Base-by-base conservation (phyloP, 2,113 vertebrate species). In the Halichoerus grypus region DNA sequence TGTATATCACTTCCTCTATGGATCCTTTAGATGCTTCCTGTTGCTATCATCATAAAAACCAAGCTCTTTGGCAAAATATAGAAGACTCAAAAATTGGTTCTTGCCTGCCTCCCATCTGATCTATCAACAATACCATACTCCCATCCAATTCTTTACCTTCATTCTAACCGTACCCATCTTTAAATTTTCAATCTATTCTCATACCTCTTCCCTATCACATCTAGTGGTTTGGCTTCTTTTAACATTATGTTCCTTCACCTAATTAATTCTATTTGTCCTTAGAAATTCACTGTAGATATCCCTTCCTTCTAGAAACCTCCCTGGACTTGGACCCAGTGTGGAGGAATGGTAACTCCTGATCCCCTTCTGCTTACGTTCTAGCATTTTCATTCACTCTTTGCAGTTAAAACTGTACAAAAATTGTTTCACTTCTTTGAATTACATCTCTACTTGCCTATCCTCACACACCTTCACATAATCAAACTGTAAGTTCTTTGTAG, bases 11-110 rank as follows among this genome's bases (percentile, higher is more conserved):
- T 88, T 88, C 67, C 21, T 59, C 3, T 61, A 9, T 39, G 5
- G n/a, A 86, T 36, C 8, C 7, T 81, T 90, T 82, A 61, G 55
- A 46, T n/a, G 11, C 22, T 77, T 81, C 28, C 42, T 92, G 16
- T 59, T 88, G 46, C 13, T 39, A 79, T 87, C 67, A 94, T 28
- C 15, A 65, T 85, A 91, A 82, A 96, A 96, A 51, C 5, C 8
- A 92, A 85, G 53, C 51, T 80, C 22, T 19, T 65, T 33, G 22
- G 21, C 15, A 36, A 51, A 46, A 12, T 15, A 82, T 1, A 28
- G 53, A 83, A 49, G 7, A 22, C 49, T 84, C 71, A 57, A 63
- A n/a, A 36, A 49, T 89, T 33, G 28, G 1, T 39, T 91, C 65
- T 85, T 82, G 13, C 33, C 24, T 61, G 24, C 12, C 14, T 24